A percentile compares a stretch with the other conserved stretches of the same genome.
phyloP scores from a whole-genome alignment of 2,888 invertebrate genomes.

The Andrena hattorfiana region DNA sequence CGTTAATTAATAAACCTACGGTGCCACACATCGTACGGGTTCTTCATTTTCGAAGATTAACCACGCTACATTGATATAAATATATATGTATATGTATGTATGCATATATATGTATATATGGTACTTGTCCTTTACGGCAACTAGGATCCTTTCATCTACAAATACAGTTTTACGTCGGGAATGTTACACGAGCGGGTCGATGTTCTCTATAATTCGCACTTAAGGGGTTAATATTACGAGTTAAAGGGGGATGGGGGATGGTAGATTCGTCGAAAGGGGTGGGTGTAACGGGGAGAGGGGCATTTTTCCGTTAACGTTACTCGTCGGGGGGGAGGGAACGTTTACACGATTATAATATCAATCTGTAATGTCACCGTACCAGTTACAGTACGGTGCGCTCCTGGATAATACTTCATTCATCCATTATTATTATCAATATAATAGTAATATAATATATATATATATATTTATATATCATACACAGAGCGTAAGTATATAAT shows the following conservation, averaged over 20 bases:
- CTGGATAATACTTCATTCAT: constrained; percentile 66
- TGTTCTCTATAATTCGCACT: constrained; percentile 70
- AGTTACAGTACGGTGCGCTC: constrained; percentile 61
- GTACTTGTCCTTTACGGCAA: constrained; percentile 63
- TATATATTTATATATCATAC: constrained; percentile 81
- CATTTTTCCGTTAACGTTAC: not conserved
- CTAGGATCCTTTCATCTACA: constrained; percentile 65
- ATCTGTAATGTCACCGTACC: constrained; percentile 64
- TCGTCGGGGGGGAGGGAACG: constrained; percentile 1
- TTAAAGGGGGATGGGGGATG: constrained; percentile 24
- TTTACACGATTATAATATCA: constrained; percentile 66
- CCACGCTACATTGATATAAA: constrained; percentile 71
- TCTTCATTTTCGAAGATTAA: constrained; percentile 63
- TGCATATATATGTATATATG: constrained; percentile 36
- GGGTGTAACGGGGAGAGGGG: constrained; percentile 12
- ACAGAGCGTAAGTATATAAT: constrained; percentile 80
- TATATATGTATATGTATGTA: constrained; percentile 60
- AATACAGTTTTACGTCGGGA: constrained; percentile 61
- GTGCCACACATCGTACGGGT: constrained; percentile 61
- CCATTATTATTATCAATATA: constrained; percentile 68
- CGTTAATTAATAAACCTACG: constrained; percentile 69
- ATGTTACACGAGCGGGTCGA: constrained; percentile 69
- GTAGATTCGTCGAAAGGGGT: constrained; percentile 47
- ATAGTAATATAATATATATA: constrained; percentile 72
- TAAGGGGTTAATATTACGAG: constrained; percentile 54